Evolutionary conservation across 2,888 invertebrate species (phyloP).

Genomic region (Deilephila porcellus): DNA sequence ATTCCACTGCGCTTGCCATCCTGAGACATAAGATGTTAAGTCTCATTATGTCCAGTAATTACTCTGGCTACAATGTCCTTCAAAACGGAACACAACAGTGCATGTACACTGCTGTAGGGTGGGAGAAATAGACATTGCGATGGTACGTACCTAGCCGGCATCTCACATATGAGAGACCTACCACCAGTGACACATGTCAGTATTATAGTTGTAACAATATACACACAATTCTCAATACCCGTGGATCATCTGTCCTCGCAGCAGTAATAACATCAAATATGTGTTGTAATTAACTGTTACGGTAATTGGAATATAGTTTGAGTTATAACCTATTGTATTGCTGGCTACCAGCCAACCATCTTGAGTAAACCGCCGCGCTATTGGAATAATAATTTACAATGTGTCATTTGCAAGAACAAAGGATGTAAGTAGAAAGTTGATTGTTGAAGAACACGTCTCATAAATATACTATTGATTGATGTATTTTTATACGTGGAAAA

Average conservation of each 20-base stretch:
- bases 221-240: too few species aligned
- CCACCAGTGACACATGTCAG: too few species aligned
- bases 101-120: too few species aligned
- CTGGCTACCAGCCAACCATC: slow-evolving; percentile 12
- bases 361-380: slow-evolving; percentile 3
- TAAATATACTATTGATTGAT: not conserved
- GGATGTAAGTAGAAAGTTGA: slow-evolving; percentile 32
- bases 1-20: too few species aligned
- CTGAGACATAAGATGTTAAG: too few species aligned
- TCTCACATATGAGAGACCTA: too few species aligned
- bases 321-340: slow-evolving; percentile 1
- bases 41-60: too few species aligned
- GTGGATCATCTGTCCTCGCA: not conserved
- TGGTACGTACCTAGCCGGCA: too few species aligned
- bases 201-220: too few species aligned
- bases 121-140: too few species aligned
- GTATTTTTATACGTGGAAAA: not conserved
- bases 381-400: slow-evolving; percentile 25
- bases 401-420: slow-evolving; percentile 33
- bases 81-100: too few species aligned
- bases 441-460: slow-evolving; percentile 2
- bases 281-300: slow-evolving; percentile 10
- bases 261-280: not conserved
- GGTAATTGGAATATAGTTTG: slow-evolving; percentile 15
- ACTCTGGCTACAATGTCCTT: too few species aligned